Conservation (phyloP, 2,888 invertebrate genomes). For the Caenorhabditis angaria region DNA sequence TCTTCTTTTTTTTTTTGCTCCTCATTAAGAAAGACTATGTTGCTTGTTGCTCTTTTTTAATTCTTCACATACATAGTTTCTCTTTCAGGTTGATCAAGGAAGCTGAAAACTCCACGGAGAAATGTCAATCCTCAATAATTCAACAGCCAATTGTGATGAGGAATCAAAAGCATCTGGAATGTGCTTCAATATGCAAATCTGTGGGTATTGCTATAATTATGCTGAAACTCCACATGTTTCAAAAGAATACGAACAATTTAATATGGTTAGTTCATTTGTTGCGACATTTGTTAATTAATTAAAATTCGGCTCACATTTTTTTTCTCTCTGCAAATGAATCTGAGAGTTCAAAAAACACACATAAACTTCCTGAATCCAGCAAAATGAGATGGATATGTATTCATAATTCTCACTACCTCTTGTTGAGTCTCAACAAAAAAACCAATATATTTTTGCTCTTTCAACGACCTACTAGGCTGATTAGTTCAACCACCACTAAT, state of each 20-base stretch:
- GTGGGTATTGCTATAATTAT: constrained; percentile 66
- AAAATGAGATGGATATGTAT: background rate
- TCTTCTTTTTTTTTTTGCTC: no score
- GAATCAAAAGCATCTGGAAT: constrained; percentile 41
- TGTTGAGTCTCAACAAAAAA: no score
- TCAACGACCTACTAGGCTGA: constrained; percentile 4
- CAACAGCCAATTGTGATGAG: constrained; percentile 34
- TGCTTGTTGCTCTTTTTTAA: background rate
- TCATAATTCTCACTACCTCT: no score
- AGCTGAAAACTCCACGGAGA: no score
- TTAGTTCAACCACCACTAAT: background rate
- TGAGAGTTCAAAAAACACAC: background rate
- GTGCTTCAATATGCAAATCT: constrained; percentile 59
- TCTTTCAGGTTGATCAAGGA: background rate
- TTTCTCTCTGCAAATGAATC: background rate
- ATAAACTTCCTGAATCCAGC: background rate
- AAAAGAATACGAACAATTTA: constrained; percentile 61
- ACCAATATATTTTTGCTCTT: background rate
- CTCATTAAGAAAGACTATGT: background rate
- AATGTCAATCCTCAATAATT: constrained; percentile 23
- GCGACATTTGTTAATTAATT: background rate
- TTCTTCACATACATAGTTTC: background rate
- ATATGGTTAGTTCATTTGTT: constrained; percentile 51
- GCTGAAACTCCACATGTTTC: constrained; percentile 52
- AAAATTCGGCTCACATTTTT: background rate